Evolutionary conservation across 2,113 vertebrate genomes (phyloP), one percentile per base, ranked within the genome.

Genomic region (Caranx ignobilis): DNA sequence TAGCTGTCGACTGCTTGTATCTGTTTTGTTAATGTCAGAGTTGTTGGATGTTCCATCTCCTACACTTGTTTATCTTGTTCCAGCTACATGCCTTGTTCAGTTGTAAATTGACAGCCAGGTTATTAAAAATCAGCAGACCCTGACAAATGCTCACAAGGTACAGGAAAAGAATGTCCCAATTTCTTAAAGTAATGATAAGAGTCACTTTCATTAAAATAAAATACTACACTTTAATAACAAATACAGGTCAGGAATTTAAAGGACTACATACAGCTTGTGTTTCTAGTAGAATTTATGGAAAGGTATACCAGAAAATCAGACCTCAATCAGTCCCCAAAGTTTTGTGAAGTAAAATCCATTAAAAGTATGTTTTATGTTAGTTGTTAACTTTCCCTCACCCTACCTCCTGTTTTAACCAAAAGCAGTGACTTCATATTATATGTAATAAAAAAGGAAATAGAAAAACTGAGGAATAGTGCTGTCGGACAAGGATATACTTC

Each of bases 101-200:
- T 81, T 77, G 32, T 62, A 77, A 71, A 86, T 75, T 81, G 73
- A 79, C 68, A 78, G 75, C 71, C 26, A 21, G 31, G 50, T 87
- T 86, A 86, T 87, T 88, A 87, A 82, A 84, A 84, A 73, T 31
- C 70, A 6, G 32, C 59, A 16, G 75, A 84, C 74, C 82, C 41
- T 82, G 72, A 86, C 64, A 52, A 50, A 45, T 26, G 45, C 72
- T 83, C n/a, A 26, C 15, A 19, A 31, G n/a, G 26, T 64, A 45
- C 59, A 76, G 35, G 32, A n/a, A 31, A 71, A 31, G 74, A 71
- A 55, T 69, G 11, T 39, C 45, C 34, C 26, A 54, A 6, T 18
- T 45, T 21, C 10, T 35, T 35, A 55, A 75, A 82, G 65, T 13
- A 12, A 55, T 4, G 45, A 4, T 55, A 8, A 63, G 47, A 79